Percentiles rank a stretch among this genome's conserved stretches.
Evolutionary conservation across 2,888 invertebrate species (phyloP).

Genomic region (Conistra vaccinii): DNA sequence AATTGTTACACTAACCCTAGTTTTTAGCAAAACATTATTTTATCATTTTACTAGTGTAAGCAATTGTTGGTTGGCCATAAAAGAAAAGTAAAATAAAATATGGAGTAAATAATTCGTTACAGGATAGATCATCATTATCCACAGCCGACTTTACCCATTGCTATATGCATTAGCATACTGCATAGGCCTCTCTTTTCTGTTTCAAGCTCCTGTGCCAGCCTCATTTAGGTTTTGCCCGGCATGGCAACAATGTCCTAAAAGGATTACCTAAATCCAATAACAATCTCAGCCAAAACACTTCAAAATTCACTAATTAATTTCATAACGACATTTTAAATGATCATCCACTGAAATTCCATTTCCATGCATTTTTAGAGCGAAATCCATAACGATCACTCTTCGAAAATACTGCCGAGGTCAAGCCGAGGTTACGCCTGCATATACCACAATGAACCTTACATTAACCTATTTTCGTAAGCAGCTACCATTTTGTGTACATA

Average conservation of each 20-base stretch:
- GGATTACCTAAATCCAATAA: not conserved
- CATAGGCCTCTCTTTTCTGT: not conserved
- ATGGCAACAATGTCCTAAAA: not conserved
- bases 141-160: not conserved
- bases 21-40: too few relatives aligned
- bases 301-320: conserved; percentile 13
- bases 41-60: too few relatives aligned
- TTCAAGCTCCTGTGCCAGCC: not conserved
- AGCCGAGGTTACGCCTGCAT: conserved; percentile 45
- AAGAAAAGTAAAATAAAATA: too few relatives aligned
- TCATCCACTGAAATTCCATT: conserved; percentile 13
- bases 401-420: conserved; percentile 31
- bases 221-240: not conserved
- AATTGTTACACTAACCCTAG: too few relatives aligned
- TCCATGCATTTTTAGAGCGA: conserved; percentile 45
- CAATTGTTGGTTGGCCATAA: too few relatives aligned
- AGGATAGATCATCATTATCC: not conserved
- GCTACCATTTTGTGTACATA: conserved; percentile 48
- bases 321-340: conserved; percentile 17
- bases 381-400: conserved; percentile 46
- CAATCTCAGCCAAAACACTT: not conserved
- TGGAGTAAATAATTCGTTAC: too few relatives aligned
- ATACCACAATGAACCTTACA: conserved; percentile 50
- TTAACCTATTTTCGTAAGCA: conserved; percentile 63
- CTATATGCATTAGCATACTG: not conserved